Percentiles rank a stretch among this genome's conserved stretches.
Evolutionary conservation across 64 coral and sea anemone genomes (phyloP).

Genomic region (Exaiptasia diaphana): DNA sequence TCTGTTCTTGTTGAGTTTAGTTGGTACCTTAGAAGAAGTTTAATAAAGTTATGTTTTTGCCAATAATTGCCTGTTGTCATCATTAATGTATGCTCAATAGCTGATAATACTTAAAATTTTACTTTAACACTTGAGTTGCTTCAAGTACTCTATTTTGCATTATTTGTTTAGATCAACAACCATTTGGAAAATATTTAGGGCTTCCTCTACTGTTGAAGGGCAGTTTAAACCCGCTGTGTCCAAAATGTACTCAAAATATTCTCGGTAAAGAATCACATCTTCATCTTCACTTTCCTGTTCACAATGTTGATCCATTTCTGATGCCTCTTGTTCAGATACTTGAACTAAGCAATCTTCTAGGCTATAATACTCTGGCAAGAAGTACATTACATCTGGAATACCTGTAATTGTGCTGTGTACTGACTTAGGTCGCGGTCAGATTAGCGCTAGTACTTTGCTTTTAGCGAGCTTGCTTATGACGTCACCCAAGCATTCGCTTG

Average conservation of each 20-base stretch:
- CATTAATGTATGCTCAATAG: too few species aligned
- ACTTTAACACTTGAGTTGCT: too few species aligned
- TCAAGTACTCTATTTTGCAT: too few species aligned
- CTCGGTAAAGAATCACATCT: not conserved
- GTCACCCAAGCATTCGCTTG: not conserved
- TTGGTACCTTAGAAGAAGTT: too few species aligned
- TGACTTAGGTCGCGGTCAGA: not conserved
- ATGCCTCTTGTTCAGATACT: not conserved
- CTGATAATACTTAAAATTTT: too few species aligned
- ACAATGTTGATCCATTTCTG: not conserved
- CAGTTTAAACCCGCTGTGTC: not conserved
- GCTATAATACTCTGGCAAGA: slow-evolving; percentile 13
- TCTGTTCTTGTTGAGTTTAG: not conserved
- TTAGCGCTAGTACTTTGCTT: not conserved
- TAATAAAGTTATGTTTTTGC: slow-evolving; percentile 15
- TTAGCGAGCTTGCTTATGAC: not conserved
- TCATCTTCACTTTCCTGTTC: not conserved
- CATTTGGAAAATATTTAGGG: not conserved
- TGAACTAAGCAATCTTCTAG: not conserved
- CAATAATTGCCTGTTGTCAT: too few species aligned
- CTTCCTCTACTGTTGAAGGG: not conserved
- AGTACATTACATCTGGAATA: not conserved
- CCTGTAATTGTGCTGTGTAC: not conserved
- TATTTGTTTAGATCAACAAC: not conserved
- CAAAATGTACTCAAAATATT: not conserved